Conservation (phyloP, 2,888 invertebrate genomes). For the Adela reaumurella region DNA sequence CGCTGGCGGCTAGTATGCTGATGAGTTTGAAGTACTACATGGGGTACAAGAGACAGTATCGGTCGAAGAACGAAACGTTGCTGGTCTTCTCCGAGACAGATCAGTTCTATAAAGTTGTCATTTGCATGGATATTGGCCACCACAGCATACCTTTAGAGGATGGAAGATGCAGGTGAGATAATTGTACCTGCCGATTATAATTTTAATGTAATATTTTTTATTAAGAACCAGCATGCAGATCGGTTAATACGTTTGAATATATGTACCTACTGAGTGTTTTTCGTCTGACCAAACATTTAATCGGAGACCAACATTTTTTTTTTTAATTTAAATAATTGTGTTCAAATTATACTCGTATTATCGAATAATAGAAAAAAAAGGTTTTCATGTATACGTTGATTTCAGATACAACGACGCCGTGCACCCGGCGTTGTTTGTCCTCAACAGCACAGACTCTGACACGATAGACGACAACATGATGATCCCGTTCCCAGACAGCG, state of each 20-base stretch:
- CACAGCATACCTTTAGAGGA: constrained; percentile 60
- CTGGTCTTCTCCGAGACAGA: constrained; percentile 42
- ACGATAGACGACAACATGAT: constrained; percentile 60
- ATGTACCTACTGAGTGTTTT: too few relatives aligned
- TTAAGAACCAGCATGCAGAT: too few relatives aligned
- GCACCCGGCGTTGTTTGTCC: constrained; percentile 56
- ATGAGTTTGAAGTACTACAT: constrained; percentile 52
- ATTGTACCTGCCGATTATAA: too few relatives aligned
- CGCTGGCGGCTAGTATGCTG: constrained; percentile 67
- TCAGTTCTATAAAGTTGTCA: constrained; percentile 53
- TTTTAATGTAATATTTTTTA: too few relatives aligned
- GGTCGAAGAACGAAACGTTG: constrained; percentile 21
- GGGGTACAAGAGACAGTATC: constrained; percentile 33
- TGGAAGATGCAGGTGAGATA: constrained; percentile 60
- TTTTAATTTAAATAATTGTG: too few relatives aligned
- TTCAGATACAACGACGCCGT: constrained; percentile 47
- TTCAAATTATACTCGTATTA: too few relatives aligned
- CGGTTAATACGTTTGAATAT: too few relatives aligned
- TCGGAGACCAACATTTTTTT: too few relatives aligned
- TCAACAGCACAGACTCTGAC: constrained; percentile 62
- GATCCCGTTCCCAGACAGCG: constrained; percentile 81
- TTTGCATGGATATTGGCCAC: constrained; percentile 59
- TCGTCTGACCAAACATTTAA: too few relatives aligned
- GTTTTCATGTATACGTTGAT: too few relatives aligned
- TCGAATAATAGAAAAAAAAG: too few relatives aligned